Evolutionary conservation across 2,797 vertebrate genomes (phyloP).

Genomic region (Clarias laeviceps): DNA sequence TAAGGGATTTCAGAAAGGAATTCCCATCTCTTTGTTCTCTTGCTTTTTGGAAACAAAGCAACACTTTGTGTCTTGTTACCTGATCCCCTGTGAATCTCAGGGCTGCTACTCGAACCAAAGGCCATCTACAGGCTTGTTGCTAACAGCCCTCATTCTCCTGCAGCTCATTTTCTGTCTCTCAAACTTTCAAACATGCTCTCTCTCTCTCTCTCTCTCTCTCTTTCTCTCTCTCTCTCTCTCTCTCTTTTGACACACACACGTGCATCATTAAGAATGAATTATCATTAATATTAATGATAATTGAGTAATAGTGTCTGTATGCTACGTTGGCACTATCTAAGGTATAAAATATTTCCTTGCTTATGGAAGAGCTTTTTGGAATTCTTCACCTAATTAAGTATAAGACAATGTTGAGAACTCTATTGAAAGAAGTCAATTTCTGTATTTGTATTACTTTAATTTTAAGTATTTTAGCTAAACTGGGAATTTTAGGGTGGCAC

Average conservation of each 20-base stretch:
- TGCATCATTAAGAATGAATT: slow-evolving; percentile 30
- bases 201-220: too few relatives aligned
- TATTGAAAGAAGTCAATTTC: background rate
- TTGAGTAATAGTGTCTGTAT: background rate
- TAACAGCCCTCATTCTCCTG: background rate
- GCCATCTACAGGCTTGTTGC: background rate
- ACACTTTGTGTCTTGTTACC: slow-evolving; percentile 67
- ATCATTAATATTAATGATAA: background rate
- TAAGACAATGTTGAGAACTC: background rate
- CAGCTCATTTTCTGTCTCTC: background rate
- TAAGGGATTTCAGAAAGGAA: background rate
- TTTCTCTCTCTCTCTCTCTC: background rate
- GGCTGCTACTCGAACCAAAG: slow-evolving; percentile 18
- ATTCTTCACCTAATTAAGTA: background rate
- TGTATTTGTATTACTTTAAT: background rate
- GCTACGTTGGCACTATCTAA: background rate
- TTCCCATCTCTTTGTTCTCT: background rate
- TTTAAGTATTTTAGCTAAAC: background rate
- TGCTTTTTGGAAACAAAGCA: slow-evolving; percentile 67
- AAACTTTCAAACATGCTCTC: background rate
- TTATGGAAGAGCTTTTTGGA: background rate
- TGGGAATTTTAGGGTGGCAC: too few relatives aligned
- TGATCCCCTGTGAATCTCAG: slow-evolving; percentile 64
- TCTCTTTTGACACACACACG: background rate
- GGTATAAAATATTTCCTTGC: background rate